These are phyloP conservation scores for Acipenser oxyrinchus DNA, from an alignment of 2,797 vertebrate genomes.

Conservation along the genomic window DNA sequence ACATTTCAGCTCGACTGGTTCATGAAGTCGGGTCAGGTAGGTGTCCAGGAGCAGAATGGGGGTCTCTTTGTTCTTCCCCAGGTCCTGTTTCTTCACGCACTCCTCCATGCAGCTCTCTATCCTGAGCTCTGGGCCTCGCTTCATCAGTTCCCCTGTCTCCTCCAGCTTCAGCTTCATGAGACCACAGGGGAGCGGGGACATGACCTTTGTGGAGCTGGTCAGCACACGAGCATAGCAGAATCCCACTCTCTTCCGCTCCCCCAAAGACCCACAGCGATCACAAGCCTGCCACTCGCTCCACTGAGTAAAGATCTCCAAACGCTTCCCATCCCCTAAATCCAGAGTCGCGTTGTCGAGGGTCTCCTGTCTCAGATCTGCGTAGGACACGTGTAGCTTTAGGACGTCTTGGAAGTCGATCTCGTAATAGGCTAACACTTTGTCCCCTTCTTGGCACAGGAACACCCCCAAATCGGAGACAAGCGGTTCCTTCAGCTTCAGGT, in stretches of 20 bases:
- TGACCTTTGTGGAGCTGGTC: accelerated
- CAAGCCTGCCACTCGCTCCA: slow-evolving; percentile 43
- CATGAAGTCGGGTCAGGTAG: slow-evolving; percentile 14
- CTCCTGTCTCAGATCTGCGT: slow-evolving; percentile 24
- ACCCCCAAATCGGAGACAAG: slow-evolving; percentile 27
- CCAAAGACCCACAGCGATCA: slow-evolving; percentile 16
- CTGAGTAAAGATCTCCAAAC: slow-evolving; percentile 25
- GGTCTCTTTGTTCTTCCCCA: neutral
- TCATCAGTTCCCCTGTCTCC: neutral
- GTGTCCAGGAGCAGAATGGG: slow-evolving; percentile 21
- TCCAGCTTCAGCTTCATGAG: slow-evolving; percentile 8
- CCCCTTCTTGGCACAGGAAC: slow-evolving; percentile 26
- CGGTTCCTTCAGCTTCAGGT: slow-evolving; percentile 26
- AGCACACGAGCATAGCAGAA: slow-evolving; percentile 29
- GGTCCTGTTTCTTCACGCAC: neutral
- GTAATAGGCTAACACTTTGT: slow-evolving; percentile 22
- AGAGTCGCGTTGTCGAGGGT: slow-evolving; percentile 25
- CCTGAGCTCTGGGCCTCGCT: slow-evolving; percentile 28
- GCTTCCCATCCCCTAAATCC: neutral
- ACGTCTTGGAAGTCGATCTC: slow-evolving; percentile 39
- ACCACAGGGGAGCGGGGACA: slow-evolving; percentile 24
- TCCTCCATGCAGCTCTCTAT: slow-evolving; percentile 28
- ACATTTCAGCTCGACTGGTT: slow-evolving; percentile 27
- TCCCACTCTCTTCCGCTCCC: slow-evolving; percentile 36
- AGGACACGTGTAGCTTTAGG: slow-evolving; percentile 19